Conservation (phyloP, 2,797 vertebrate species). For the Dryobates pubescens region DNA sequence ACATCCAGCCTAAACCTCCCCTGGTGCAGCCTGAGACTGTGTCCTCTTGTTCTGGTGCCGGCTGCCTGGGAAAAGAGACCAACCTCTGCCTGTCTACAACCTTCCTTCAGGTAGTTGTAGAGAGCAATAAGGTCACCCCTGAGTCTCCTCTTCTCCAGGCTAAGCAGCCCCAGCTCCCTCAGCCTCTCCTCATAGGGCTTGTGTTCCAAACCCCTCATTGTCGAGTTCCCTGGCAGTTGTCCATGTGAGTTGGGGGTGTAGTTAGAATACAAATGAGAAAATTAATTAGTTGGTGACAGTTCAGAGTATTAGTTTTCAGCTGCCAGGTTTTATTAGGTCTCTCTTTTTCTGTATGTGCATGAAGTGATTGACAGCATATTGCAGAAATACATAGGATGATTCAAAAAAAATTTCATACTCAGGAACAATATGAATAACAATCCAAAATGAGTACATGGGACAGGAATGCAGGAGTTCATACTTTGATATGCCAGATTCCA, state of each 20-base stretch:
- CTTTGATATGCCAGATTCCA: neutral
- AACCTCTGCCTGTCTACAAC: no score
- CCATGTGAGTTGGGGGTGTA: neutral
- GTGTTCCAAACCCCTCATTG: no score
- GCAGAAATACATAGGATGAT: neutral
- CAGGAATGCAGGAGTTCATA: neutral
- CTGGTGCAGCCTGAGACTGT: no score
- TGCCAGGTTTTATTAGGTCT: conserved; percentile 14
- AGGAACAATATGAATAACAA: neutral
- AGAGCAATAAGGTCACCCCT: no score
- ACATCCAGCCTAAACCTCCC: no score
- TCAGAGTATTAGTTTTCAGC: conserved; percentile 31
- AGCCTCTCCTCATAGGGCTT: no score
- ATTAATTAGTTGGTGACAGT: conserved; percentile 46
- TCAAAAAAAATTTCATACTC: neutral
- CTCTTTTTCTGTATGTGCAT: neutral
- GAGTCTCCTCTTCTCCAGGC: no score
- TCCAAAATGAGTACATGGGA: neutral
- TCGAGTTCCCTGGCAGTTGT: neutral
- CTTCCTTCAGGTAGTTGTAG: no score
- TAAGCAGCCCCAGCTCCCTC: no score
- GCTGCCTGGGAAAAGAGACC: no score
- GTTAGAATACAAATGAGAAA: conserved; percentile 29
- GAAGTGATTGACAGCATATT: neutral
- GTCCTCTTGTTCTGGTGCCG: no score